These are phyloP conservation scores for Eumaeus atala DNA, from an alignment of 1,140 invertebrate genomes.

Conservation along the genomic window DNA sequence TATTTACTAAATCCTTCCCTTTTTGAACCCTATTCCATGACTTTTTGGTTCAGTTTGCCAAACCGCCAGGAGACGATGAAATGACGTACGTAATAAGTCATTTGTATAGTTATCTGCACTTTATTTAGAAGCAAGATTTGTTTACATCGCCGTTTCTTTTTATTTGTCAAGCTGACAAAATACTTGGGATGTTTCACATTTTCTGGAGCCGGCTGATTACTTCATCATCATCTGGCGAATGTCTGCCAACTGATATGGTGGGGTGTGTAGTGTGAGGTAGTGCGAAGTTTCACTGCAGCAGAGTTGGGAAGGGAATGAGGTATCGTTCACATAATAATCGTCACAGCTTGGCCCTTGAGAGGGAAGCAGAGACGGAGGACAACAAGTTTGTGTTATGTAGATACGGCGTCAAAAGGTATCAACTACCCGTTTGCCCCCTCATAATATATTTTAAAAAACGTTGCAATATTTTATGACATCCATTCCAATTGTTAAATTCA, in stretches of 20 bases:
- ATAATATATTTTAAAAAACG: constrained; percentile 1
- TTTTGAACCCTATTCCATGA: constrained; percentile 24
- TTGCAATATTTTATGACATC: neutral
- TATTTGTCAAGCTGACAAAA: constrained; percentile 33
- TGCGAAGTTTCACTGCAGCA: too few relatives aligned
- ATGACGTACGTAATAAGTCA: constrained; percentile 55
- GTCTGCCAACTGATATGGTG: too few relatives aligned
- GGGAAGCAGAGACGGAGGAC: too few relatives aligned
- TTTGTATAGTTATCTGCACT: constrained; percentile 71
- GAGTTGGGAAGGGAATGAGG: too few relatives aligned
- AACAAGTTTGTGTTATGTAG: too few relatives aligned
- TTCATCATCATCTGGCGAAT: too few relatives aligned
- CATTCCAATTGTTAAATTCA: neutral
- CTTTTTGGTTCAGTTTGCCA: neutral
- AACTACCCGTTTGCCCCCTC: neutral
- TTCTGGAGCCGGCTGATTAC: constrained; percentile 6
- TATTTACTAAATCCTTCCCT: constrained; percentile 11
- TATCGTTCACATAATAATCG: too few relatives aligned
- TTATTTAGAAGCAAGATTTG: constrained; percentile 64
- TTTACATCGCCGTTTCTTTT: constrained; percentile 54
- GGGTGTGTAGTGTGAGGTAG: too few relatives aligned
- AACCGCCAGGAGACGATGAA: neutral
- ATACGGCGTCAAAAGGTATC: too few relatives aligned
- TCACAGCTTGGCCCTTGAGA: too few relatives aligned
- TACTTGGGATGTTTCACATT: constrained; percentile 40